Base-by-base conservation (phyloP, 1,140 invertebrate species). In the Amyelois transitella region DNA sequence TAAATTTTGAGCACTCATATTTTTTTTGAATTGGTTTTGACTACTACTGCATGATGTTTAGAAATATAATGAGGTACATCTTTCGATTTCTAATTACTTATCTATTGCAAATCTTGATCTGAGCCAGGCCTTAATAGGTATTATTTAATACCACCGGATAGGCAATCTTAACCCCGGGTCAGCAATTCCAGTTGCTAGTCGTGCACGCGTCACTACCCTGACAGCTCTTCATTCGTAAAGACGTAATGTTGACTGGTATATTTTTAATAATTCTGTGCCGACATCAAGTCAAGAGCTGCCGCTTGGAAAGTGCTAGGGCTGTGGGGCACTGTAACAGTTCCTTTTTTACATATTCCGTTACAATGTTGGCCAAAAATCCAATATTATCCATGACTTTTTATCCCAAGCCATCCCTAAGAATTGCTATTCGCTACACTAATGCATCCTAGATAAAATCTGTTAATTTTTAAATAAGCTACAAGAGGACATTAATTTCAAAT, bases 171-270 rank as follows among this genome's bases (percentile, higher is more conserved):
- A 58, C 63, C 63, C 51, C 17, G 47, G 38, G 45, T 48, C 24
- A 18, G 54, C 60, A 44, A 55, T 53, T 53, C 25, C 71, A 62
- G 70, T 71, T 70, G 73, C 70, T 64, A 20, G 58, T 12, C 48
- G 38, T 18, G 51, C 62, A 59, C 62, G 62, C 56, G 72, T 77
- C 68, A 63, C 55, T 74, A 57, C 58, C 62, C 52, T 71, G 78
- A 81, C 81, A 80, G 75, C 71, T 68, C 63, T 56, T 79, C 76
- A 78, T 74, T 50, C 58, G 64, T 53, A 55, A 58, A 28, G 77
- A 78, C 77, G 64, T 82, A 75, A 81, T 77, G 71, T 75, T 82
- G 73, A 78, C 69, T 69, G 64, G 69, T 76, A 66, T 64, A 56
- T 73, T 73, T 78, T 82, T 78, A 80, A 77, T 77, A 22, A 58